Conservation (phyloP, 2,113 vertebrate species). For the Phalacrocorax brasilianus region DNA sequence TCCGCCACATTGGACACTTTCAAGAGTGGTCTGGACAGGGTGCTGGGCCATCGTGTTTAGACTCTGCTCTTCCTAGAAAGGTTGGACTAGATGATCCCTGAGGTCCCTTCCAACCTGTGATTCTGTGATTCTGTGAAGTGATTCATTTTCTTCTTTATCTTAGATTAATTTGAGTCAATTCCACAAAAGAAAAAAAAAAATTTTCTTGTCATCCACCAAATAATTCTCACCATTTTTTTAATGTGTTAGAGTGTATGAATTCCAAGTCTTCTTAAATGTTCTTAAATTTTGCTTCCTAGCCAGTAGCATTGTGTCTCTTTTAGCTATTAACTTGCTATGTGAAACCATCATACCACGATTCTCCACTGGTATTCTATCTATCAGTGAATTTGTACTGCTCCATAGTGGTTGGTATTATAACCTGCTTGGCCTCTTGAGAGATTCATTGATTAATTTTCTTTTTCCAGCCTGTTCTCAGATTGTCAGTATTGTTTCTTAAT, state of each 20-base stretch:
- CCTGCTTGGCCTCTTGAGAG: conserved; percentile 7
- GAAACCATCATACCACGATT: background rate
- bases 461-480: conserved; percentile 27
- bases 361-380: background rate
- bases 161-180: background rate
- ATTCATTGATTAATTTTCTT: conserved; percentile 45
- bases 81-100: too few relatives aligned
- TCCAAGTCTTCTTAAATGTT: background rate
- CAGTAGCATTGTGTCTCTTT: background rate
- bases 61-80: too few relatives aligned
- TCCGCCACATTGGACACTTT: too few relatives aligned
- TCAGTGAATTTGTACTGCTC: background rate
- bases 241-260: background rate
- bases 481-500: conserved; percentile 65
- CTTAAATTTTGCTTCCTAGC: background rate
- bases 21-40: too few relatives aligned
- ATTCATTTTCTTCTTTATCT: background rate
- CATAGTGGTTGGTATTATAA: background rate
- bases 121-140: background rate
- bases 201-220: background rate
- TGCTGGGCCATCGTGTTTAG: too few relatives aligned
- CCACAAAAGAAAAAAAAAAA: background rate
- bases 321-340: background rate
- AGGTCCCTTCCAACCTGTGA: too few relatives aligned
- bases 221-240: background rate